Evolutionary conservation across 2,113 vertebrate species (phyloP).

Genomic region (Brachyistius frenatus): DNA sequence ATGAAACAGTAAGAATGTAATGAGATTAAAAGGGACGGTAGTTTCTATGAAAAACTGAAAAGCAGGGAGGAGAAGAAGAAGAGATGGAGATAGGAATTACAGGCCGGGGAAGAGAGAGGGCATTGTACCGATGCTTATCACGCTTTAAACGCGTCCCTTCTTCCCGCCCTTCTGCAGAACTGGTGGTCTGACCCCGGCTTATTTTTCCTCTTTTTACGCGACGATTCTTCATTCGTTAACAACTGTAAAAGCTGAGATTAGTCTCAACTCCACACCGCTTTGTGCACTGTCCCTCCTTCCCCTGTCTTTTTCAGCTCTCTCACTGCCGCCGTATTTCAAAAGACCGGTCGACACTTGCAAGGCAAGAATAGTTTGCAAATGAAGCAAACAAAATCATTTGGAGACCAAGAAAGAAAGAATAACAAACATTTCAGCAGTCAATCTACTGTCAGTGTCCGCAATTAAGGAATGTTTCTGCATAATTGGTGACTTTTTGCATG

Average conservation of each 20-base stretch:
- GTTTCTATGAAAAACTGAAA: conserved; percentile 23
- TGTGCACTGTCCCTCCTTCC: conserved; percentile 3
- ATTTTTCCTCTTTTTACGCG: conserved; percentile 30
- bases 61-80: not conserved
- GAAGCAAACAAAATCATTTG: conserved; percentile 32
- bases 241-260: conserved; percentile 43
- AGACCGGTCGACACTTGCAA: conserved; percentile 4
- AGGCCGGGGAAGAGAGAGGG: not conserved
- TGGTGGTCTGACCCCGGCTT: conserved; percentile 6
- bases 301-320: conserved; percentile 7
- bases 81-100: conserved; percentile 1
- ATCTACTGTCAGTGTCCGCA: conserved; percentile 52
- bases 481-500: conserved; percentile 66
- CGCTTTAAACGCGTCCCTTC: not conserved
- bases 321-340: conserved; percentile 14
- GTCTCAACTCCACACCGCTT: conserved; percentile 39
- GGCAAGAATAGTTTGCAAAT: conserved; percentile 46
- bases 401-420: conserved; percentile 43
- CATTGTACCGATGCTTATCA: not conserved
- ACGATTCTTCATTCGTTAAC: conserved; percentile 44
- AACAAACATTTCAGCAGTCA: conserved; percentile 56
- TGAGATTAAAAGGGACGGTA: conserved; percentile 15
- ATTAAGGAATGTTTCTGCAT: conserved; percentile 55
- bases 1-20: conserved; percentile 36
- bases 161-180: not conserved